Conservation (phyloP, 1,140 invertebrate species). For the Drosophila rufa region DNA sequence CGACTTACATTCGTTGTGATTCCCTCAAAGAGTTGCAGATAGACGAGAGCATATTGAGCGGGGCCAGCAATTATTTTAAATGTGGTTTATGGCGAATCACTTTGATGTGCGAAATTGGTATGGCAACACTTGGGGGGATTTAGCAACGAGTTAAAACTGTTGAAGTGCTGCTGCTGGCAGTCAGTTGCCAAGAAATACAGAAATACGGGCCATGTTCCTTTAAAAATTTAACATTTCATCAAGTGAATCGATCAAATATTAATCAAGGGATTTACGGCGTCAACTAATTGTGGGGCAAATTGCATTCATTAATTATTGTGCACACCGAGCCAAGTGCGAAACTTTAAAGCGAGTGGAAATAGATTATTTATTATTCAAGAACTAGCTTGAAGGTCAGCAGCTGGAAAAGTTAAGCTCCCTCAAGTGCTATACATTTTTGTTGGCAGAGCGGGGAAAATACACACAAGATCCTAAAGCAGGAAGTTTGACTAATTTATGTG, state of each 20-base stretch:
- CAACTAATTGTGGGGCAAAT: slow-evolving; percentile 32
- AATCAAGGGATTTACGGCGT: neutral
- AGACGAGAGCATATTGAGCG: neutral
- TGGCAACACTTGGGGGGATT: slow-evolving; percentile 9
- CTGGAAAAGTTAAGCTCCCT: neutral
- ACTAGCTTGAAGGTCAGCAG: neutral
- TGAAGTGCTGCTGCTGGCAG: slow-evolving; percentile 16
- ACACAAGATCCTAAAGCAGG: neutral
- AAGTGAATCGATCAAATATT: slow-evolving; percentile 23
- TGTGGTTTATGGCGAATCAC: slow-evolving; percentile 29
- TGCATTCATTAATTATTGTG: slow-evolving; percentile 54
- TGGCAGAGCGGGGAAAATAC: slow-evolving; percentile 4
- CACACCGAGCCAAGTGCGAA: neutral
- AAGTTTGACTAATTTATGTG: slow-evolving; percentile 58
- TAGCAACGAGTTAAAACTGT: slow-evolving; percentile 15
- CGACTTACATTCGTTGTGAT: slow-evolving; percentile 12
- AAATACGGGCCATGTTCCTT: neutral
- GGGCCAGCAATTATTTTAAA: slow-evolving; percentile 45
- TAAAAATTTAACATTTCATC: slow-evolving; percentile 2
- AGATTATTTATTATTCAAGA: slow-evolving; percentile 40
- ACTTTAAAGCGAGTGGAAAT: neutral
- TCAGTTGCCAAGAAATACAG: slow-evolving; percentile 21
- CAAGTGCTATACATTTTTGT: neutral
- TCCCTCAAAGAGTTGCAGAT: slow-evolving; percentile 30
- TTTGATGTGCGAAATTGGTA: slow-evolving; percentile 35